These are phyloP conservation scores for Oncorhynchus gorbuscha DNA, from an alignment of 2,113 vertebrate species.

Conservation along the genomic window DNA sequence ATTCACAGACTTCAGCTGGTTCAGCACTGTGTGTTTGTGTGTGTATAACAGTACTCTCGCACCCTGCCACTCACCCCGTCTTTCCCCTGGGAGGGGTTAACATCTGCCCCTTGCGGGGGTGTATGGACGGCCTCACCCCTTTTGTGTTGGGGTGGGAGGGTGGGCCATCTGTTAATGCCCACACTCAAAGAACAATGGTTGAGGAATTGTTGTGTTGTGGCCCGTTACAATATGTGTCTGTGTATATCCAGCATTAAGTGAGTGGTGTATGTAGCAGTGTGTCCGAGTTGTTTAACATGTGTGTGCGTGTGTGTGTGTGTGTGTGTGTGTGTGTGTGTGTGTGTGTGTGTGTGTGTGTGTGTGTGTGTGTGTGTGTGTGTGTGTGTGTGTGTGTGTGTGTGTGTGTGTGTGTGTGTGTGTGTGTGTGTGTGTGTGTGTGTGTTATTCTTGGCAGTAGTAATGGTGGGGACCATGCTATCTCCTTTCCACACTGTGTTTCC, in stretches of 20 bases:
- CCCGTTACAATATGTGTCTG: not conserved
- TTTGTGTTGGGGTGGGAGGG: slow-evolving; percentile 63
- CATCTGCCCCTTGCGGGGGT: slow-evolving; percentile 67
- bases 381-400: not conserved
- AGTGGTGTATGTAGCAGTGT: not conserved
- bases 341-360: not conserved
- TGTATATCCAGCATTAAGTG: no score
- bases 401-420: not conserved
- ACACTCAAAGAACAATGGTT: slow-evolving; percentile 42
- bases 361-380: not conserved
- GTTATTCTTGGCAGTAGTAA: slow-evolving; percentile 18
- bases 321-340: not conserved
- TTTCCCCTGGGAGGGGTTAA: slow-evolving; percentile 65
- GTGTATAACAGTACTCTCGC: slow-evolving; percentile 18
- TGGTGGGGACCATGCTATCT: slow-evolving; percentile 6
- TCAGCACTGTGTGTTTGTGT: not conserved
- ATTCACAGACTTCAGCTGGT: not conserved
- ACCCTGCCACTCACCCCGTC: slow-evolving; percentile 41
- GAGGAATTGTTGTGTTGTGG: not conserved
- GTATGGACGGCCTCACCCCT: slow-evolving; percentile 50
- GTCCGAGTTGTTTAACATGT: not conserved
- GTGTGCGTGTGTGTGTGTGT: not conserved
- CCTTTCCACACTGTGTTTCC: slow-evolving; percentile 13
- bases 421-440: slow-evolving; percentile 1
- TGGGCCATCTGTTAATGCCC: slow-evolving; percentile 63